phyloP scores from a whole-genome alignment of 1,140 invertebrate species.

The Alviniconcha marisindica region DNA sequence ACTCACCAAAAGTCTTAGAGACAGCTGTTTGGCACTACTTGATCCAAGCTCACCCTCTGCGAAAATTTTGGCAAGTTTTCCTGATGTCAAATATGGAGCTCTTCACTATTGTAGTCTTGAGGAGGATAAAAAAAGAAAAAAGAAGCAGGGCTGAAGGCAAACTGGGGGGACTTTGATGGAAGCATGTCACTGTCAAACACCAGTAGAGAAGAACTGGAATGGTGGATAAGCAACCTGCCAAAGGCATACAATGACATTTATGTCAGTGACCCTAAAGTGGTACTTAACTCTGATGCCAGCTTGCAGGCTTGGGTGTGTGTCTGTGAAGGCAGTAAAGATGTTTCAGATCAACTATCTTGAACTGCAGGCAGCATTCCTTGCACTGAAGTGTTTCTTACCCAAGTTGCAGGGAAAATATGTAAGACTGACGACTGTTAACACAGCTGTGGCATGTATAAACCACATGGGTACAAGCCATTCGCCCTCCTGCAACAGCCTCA shows the following conservation, averaged over 20 bases:
- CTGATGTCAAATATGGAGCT: conserved; percentile 1
- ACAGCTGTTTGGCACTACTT: background rate
- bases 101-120: background rate
- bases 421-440: conserved; percentile 36
- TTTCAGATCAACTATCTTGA: conserved; percentile 43
- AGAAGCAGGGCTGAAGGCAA: background rate
- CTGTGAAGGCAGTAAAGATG: background rate
- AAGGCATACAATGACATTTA: background rate
- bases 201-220: background rate
- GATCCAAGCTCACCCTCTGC: background rate
- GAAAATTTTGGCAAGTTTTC: background rate
- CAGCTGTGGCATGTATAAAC: conserved; percentile 37
- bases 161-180: background rate
- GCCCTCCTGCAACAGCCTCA: background rate
- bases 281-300: background rate
- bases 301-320: conserved; percentile 31
- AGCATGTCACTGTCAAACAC: background rate
- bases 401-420: conserved; percentile 32
- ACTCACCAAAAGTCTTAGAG: background rate
- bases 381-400: conserved; percentile 6
- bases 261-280: background rate
- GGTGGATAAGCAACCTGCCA: background rate
- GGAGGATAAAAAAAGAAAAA: background rate
- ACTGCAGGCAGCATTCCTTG: conserved; percentile 37
- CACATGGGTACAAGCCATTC: conserved; percentile 42